Conservation (phyloP, 2,797 vertebrate species). For the Numenius phaeopus region DNA sequence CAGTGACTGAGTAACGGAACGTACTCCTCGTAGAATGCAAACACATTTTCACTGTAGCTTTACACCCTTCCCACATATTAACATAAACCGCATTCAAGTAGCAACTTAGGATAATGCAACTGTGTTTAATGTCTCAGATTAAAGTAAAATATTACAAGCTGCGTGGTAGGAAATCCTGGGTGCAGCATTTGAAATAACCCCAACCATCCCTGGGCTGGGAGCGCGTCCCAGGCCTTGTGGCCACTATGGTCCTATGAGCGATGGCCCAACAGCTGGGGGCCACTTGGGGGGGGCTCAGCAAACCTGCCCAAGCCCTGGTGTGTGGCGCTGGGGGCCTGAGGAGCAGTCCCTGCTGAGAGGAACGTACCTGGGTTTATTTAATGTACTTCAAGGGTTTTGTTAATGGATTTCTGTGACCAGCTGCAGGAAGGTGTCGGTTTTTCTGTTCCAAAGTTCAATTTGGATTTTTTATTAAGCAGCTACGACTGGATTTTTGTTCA, state of each 20-base stretch:
- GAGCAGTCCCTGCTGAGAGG: not conserved
- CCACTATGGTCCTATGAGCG: accelerated
- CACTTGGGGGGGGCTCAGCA: accelerated
- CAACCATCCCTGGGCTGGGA: accelerated
- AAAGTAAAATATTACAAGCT: not conserved
- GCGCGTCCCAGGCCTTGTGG: not conserved
- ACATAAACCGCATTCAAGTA: not conserved
- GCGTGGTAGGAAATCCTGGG: not conserved
- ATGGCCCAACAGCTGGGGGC: not conserved
- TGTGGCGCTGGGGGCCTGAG: not conserved
- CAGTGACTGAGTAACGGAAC: not conserved
- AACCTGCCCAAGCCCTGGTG: accelerated
- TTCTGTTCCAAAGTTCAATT: not conserved
- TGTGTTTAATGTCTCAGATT: not conserved
- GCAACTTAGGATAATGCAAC: not conserved
- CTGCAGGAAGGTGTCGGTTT: not conserved
- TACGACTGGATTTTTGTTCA: not conserved
- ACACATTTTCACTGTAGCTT: not conserved
- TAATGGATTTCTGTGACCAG: not conserved
- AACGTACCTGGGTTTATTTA: accelerated
- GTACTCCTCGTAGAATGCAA: not conserved
- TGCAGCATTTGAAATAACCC: not conserved
- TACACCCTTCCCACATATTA: not conserved
- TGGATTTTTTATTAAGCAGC: not conserved
- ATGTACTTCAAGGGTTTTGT: not conserved